Evolutionary conservation across 2,113 vertebrate genomes (phyloP).

Genomic region (Urocitellus parryii): DNA sequence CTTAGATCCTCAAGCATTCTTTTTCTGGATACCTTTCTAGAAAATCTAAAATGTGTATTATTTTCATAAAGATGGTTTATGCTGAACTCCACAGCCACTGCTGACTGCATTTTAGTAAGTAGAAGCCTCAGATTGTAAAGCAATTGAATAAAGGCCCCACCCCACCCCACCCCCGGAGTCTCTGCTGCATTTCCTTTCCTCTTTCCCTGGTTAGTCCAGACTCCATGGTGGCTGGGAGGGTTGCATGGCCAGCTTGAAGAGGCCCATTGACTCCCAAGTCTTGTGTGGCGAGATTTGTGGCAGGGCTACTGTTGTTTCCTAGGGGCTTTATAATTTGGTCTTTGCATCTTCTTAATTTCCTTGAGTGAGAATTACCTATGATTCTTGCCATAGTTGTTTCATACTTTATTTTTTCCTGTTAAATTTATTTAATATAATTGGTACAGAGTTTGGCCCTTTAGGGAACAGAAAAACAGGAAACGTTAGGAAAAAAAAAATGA

Average conservation of each 20-base stretch:
- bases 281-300: background rate
- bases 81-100: background rate
- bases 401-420: background rate
- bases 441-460: background rate
- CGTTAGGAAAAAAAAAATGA: background rate
- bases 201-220: background rate
- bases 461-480: background rate
- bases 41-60: background rate
- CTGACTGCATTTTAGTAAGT: too few relatives aligned
- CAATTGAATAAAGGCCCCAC: background rate
- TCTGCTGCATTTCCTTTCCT: background rate
- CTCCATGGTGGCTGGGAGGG: background rate
- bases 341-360: background rate
- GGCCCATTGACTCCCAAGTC: background rate
- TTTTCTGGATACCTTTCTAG: background rate
- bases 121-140: background rate
- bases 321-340: background rate
- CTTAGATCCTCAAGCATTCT: background rate
- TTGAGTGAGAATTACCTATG: background rate
- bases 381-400: background rate
- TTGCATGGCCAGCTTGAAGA: background rate
- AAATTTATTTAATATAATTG: background rate
- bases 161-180: accelerated
- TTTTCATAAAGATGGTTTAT: background rate
- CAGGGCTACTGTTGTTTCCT: background rate